Base-by-base conservation (phyloP, 2,888 invertebrate species). In the Epinotia brunnichana region DNA sequence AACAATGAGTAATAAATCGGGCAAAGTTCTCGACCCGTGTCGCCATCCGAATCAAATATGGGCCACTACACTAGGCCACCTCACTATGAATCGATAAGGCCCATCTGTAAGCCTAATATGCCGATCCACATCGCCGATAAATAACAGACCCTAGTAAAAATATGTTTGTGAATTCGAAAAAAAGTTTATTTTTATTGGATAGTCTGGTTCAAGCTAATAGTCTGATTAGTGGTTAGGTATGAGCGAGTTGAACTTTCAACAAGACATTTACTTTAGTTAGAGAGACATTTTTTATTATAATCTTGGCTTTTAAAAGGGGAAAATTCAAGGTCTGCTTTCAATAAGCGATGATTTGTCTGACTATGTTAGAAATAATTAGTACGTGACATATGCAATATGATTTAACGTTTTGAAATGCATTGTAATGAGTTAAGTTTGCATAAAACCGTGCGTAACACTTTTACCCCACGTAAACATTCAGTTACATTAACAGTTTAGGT, bases 1-100 rank as follows among this genome's bases (percentile, higher is more conserved):
- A 73, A 73, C 73, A 73, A 73, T 69, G 62, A 51, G 68, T 63
- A 73, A 73, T 73, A 73, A 73, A 73, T 73, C 62, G 68, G 29
- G 19, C 63, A 63, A 13, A 73, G 73, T 69, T 62, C 63, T 63
- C 68, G 73, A 69, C 73, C 73, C 62, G 62, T 73, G 72, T 73
- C 72, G 72, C 62, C 24, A 62, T 68, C 68, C 68, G 66, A 71
- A 68, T 68, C 72, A 73, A 73, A 73, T 73, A 73, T 73, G 68
- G 68, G 68, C 68, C 73, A 69, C 73, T 63, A 63, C 57, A 57
- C 63, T 51, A 59, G 62, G 62, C 48, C 21, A 41, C 54, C 21
- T 66, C 39, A 54, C 54, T 11, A 51, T 63, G 57, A 57, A 73
- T 71, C 68, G 73, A 69, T 53, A 68, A 62, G 56, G 24, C 62